A percentile compares a stretch with the other conserved stretches of the same genome.
Evolutionary conservation across 2,888 invertebrate species (phyloP).

Genomic region (Mythimna loreyi): DNA sequence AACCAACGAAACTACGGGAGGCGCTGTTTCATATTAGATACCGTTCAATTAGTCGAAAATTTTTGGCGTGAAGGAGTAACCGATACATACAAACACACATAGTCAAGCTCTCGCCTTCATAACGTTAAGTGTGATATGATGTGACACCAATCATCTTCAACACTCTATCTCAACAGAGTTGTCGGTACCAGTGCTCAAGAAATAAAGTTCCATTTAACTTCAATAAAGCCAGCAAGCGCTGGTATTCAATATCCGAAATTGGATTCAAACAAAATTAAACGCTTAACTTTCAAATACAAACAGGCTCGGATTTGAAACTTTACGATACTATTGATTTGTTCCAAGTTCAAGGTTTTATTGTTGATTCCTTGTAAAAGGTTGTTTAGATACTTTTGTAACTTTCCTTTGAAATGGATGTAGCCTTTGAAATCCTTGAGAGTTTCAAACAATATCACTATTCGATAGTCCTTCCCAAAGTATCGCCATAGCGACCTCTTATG

Average conservation of each 20-base stretch:
- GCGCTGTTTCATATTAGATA: too few relatives aligned
- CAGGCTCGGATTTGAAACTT: conserved; percentile 41
- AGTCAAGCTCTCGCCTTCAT: too few relatives aligned
- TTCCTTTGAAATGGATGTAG: conserved; percentile 3
- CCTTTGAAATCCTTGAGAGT: neutral
- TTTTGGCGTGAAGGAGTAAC: too few relatives aligned
- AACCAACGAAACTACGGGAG: too few relatives aligned
- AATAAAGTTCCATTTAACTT: conserved; percentile 48
- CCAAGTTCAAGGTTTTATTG: conserved; percentile 14
- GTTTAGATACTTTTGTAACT: neutral
- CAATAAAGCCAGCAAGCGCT: conserved; percentile 36
- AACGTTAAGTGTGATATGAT: too few relatives aligned
- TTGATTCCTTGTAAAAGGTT: conserved; percentile 5
- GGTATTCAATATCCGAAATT: conserved; percentile 61
- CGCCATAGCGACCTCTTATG: too few relatives aligned
- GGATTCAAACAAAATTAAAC: conserved; percentile 55
- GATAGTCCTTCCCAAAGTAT: too few relatives aligned
- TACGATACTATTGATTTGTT: conserved; percentile 30
- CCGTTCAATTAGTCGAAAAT: too few relatives aligned
- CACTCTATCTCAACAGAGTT: conserved; percentile 32
- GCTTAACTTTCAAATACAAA: conserved; percentile 46
- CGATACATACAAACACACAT: too few relatives aligned
- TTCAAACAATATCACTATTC: too few relatives aligned
- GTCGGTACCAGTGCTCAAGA: conserved; percentile 36
- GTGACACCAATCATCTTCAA: conserved; percentile 24